Conservation (phyloP, 1,140 invertebrate species). For the Nomia melanderi region DNA sequence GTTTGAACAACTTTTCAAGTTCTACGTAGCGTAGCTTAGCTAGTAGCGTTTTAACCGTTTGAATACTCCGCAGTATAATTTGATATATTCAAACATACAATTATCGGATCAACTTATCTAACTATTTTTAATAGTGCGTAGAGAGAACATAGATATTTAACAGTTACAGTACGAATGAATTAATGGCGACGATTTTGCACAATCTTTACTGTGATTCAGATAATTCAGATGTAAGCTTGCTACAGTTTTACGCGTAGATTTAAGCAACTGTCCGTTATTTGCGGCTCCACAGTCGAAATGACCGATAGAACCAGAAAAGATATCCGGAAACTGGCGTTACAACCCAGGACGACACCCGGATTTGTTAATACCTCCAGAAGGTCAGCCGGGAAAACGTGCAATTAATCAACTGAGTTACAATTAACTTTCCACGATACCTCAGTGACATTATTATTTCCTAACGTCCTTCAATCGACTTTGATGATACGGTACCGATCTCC, state of each 20-base stretch:
- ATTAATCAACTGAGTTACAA: constrained; percentile 3
- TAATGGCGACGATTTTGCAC: background rate
- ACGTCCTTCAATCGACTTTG: constrained; percentile 1
- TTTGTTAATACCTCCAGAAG: constrained; percentile 15
- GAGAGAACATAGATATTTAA: background rate
- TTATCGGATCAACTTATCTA: no score
- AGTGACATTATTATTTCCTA: constrained; percentile 9
- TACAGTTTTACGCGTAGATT: constrained; percentile 20
- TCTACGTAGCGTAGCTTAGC: background rate
- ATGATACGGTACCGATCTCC: background rate
- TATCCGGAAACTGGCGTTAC: background rate
- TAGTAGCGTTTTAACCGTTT: background rate
- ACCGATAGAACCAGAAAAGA: constrained; percentile 21
- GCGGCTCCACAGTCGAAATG: background rate
- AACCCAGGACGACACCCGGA: background rate
- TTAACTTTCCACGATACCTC: constrained; percentile 14
- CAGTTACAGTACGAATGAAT: background rate
- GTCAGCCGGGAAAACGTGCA: constrained; percentile 44
- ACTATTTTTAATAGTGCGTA: background rate
- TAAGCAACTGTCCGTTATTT: constrained; percentile 7
- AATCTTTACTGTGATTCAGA: constrained; percentile 36
- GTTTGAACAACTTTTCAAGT: background rate
- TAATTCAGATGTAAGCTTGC: constrained; percentile 9
- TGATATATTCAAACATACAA: background rate
- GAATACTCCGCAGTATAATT: background rate